Conservation (phyloP, 2,797 vertebrate species). For the Aselliscus stoliczkanus region DNA sequence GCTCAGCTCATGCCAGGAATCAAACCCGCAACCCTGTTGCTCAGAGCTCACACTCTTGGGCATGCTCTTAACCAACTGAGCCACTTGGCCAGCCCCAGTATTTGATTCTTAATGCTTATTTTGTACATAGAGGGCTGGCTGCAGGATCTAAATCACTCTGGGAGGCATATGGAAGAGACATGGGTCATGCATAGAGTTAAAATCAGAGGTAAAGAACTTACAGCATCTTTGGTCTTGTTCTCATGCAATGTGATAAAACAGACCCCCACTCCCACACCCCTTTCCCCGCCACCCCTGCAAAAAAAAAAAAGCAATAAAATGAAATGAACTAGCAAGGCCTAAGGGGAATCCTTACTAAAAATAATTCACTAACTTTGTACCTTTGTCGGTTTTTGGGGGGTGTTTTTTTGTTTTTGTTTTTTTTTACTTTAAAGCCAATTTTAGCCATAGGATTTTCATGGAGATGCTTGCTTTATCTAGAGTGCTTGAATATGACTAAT, state of each 20-base stretch:
- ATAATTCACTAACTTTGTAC: not conserved
- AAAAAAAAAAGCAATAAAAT: not conserved
- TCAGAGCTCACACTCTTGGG: too few relatives aligned
- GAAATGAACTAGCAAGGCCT: constrained; percentile 1
- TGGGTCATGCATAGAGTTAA: not conserved
- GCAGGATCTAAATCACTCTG: not conserved
- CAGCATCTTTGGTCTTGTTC: not conserved
- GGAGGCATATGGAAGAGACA: not conserved
- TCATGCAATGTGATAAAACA: not conserved
- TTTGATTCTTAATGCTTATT: not conserved
- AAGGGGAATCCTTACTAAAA: not conserved
- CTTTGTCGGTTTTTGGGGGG: not conserved
- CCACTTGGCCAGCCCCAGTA: too few relatives aligned
- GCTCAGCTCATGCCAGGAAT: too few relatives aligned
- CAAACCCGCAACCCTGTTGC: too few relatives aligned
- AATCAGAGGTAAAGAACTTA: not conserved
- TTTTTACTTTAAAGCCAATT: not conserved
- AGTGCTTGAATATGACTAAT: not conserved
- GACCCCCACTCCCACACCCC: too few relatives aligned
- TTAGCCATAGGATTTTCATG: not conserved
- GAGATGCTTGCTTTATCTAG: not conserved
- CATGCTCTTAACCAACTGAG: too few relatives aligned
- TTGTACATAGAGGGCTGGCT: not conserved
- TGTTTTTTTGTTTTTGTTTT: not conserved
- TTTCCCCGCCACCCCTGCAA: too few relatives aligned